These are phyloP conservation scores for Calypte anna DNA, from an alignment of 2,113 vertebrate species.

Conservation along the genomic window DNA sequence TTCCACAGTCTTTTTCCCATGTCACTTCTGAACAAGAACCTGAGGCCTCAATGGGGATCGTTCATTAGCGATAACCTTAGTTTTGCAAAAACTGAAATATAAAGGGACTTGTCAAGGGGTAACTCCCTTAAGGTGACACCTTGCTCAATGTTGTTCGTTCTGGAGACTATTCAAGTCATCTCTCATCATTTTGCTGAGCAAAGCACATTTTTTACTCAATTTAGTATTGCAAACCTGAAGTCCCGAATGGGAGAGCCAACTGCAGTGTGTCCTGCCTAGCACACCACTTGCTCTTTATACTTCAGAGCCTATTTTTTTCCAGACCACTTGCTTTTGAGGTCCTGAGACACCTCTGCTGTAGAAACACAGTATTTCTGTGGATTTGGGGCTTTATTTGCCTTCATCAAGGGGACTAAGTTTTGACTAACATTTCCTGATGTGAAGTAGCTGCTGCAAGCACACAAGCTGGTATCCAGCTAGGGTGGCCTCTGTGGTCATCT, in stretches of 20 bases:
- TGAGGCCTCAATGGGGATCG: neutral
- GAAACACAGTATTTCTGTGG: neutral
- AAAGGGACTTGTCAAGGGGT: neutral
- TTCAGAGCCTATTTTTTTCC: neutral
- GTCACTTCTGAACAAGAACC: constrained; percentile 49
- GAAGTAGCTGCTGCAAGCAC: neutral
- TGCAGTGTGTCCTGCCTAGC: neutral
- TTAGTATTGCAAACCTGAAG: neutral
- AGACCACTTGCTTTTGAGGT: neutral
- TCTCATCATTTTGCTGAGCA: neutral
- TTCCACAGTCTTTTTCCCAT: constrained; percentile 73
- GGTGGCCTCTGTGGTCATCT: accelerated
- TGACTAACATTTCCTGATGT: neutral
- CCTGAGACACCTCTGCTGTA: neutral
- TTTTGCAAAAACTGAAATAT: constrained; percentile 40
- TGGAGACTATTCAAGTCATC: constrained; percentile 6
- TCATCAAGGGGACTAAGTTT: neutral
- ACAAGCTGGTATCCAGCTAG: neutral
- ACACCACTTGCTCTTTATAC: neutral
- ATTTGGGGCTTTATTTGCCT: neutral
- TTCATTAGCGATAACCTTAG: constrained; percentile 9
- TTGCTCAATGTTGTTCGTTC: neutral
- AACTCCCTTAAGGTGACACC: constrained; percentile 8
- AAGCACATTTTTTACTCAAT: neutral
- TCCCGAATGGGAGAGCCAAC: neutral